These are phyloP conservation scores for Conomelus anceps DNA, from an alignment of 2,888 invertebrate genomes.

Conservation along the genomic window DNA sequence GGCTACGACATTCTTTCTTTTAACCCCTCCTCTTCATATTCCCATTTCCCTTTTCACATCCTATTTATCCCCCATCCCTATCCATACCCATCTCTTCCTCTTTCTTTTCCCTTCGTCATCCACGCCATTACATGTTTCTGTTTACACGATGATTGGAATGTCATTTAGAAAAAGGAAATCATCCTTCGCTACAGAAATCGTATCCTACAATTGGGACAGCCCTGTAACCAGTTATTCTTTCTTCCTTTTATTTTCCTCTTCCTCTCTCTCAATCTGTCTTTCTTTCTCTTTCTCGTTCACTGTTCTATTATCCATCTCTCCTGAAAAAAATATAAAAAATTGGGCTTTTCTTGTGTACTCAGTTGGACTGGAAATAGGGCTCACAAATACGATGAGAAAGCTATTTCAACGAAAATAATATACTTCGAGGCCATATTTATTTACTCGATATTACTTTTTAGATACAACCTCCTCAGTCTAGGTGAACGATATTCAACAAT, in stretches of 20 bases:
- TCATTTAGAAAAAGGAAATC: not conserved
- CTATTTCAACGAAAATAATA: no score
- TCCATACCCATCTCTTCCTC: not conserved
- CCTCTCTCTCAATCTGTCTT: no score
- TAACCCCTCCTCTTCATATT: not conserved
- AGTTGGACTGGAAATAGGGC: no score
- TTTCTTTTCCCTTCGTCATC: not conserved
- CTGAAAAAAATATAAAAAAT: no score
- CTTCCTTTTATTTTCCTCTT: not conserved
- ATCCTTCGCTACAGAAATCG: not conserved
- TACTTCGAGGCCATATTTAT: no score
- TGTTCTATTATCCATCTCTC: not conserved
- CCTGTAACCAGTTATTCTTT: not conserved
- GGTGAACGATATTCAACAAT: no score
- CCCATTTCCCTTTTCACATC: not conserved
- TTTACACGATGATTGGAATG: not conserved
- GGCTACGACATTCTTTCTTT: not conserved
- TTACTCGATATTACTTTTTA: no score
- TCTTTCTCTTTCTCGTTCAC: not conserved
- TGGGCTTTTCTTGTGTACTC: no score
- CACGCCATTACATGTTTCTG: not conserved
- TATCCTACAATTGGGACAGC: not conserved
- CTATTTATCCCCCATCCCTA: not conserved
- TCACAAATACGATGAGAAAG: no score
- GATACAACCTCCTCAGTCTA: no score